Base-by-base conservation (phyloP, 2,113 vertebrate genomes). In the Pelobates fuscus region DNA sequence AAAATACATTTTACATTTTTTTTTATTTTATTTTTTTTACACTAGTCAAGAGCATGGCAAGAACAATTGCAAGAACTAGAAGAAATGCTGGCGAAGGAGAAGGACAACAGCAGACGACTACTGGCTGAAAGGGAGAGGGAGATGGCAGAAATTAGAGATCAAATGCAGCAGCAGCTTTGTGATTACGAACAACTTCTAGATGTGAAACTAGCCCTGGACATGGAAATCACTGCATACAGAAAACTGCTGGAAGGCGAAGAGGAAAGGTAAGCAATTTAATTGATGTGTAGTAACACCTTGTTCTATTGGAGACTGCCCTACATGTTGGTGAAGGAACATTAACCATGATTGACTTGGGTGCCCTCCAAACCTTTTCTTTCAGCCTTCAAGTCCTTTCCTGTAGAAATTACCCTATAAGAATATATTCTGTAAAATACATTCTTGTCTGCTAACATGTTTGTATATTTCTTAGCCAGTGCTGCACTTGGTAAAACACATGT, bases 181-280 rank as follows among this genome's bases (percentile, higher is more conserved):
- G 91, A 96, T 26, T 96, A 95, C 0, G 92, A 96, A 8, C 89
- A 96, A 49, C 92, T 98, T 70, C 87, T 98, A 70, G 95, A 97
- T 65, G 91, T 97, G 2, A 98, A 98, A 71, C 84, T 97, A 70
- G 93, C 95, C 6, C 85, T 97, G 73, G 95, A 98, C 88, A 92
- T 94, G 93, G 96, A 98, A 85, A 98, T 98, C 80, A 91, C 67
- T 6, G 93, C 94, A 37, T 98, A 98, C 54, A 88, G 94, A 74
- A 96, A 96, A 49, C 84, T 98, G 25, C 79, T 98, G 76, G 96
- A 98, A 71, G 92, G 93, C 11, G 96, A 98, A 80, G 95, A 98
- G 49, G 93, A 96, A 74, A 93, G 96, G 95, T 96, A 82, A 77
- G 30, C 52, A 55, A 17, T 20, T 41, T 41, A 41, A 41, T 41